Conservation (phyloP, 2,797 vertebrate genomes). For the Hapalemur alaotrensis region DNA sequence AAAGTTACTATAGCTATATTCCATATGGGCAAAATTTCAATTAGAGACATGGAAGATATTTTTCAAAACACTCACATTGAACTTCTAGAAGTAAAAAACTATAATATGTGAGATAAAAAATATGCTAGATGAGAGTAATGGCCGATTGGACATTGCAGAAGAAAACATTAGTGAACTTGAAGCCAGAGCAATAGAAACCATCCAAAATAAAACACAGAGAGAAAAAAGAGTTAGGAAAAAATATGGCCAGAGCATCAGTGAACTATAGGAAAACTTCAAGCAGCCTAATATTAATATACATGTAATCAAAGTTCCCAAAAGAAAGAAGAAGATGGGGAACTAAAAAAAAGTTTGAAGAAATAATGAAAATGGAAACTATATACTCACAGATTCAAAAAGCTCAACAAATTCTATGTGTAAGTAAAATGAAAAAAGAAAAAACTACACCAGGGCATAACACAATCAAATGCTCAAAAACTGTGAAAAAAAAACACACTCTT, state of each 20-base stretch:
- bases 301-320: background rate
- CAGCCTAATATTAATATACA: background rate
- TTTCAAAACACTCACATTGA: background rate
- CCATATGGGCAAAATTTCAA: background rate
- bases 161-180: background rate
- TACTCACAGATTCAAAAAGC: background rate
- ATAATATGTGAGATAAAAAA: constrained; percentile 6
- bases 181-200: background rate
- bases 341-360: background rate
- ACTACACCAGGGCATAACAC: background rate
- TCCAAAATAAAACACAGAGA: background rate
- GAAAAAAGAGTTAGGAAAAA: background rate
- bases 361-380: background rate
- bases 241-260: background rate
- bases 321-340: background rate
- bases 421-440: background rate
- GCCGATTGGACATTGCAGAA: background rate
- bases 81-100: background rate
- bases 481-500: background rate
- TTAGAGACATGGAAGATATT: background rate
- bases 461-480: background rate
- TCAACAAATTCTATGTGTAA: background rate
- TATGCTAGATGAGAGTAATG: background rate
- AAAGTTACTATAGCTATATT: background rate
- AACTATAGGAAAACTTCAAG: background rate